phyloP scores from a whole-genome alignment of 2,797 vertebrate species.

The Hypotaenidia philippensis region DNA sequence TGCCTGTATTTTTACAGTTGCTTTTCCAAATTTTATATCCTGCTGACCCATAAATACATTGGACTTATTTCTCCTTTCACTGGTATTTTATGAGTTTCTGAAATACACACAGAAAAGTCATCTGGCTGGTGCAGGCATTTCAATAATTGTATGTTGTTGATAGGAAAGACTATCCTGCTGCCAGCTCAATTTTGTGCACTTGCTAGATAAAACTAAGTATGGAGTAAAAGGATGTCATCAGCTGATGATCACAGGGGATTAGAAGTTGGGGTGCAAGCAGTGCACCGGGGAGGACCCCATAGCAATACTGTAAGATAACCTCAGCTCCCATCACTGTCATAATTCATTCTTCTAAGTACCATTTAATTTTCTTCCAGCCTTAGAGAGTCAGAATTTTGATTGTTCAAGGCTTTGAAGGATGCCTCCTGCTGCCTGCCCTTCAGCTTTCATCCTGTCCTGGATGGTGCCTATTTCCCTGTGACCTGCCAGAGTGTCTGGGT shows the following conservation, averaged over 20 bases:
- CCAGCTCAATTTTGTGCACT: conserved; percentile 23
- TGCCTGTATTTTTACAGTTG: neutral
- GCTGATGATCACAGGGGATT: neutral
- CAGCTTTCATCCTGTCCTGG: neutral
- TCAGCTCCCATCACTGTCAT: neutral
- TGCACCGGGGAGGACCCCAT: neutral
- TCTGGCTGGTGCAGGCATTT: neutral
- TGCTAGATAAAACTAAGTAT: neutral
- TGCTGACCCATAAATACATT: neutral
- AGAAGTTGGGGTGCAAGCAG: neutral
- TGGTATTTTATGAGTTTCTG: neutral
- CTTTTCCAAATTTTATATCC: neutral
- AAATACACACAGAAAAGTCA: neutral
- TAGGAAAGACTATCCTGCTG: neutral
- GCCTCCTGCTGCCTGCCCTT: neutral
- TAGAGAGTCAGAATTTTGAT: neutral
- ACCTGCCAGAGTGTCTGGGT: neutral
- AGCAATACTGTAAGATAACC: neutral
- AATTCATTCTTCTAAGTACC: neutral
- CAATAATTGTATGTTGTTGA: conserved; percentile 33
- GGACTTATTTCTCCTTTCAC: neutral
- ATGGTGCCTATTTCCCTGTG: neutral
- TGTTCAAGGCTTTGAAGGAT: neutral
- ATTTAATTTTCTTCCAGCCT: neutral
- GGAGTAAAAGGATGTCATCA: neutral